Evolutionary conservation across 2,113 vertebrate genomes (phyloP), one percentile per base, ranked within the genome.

Genomic region (Rhodinocichla rosea): DNA sequence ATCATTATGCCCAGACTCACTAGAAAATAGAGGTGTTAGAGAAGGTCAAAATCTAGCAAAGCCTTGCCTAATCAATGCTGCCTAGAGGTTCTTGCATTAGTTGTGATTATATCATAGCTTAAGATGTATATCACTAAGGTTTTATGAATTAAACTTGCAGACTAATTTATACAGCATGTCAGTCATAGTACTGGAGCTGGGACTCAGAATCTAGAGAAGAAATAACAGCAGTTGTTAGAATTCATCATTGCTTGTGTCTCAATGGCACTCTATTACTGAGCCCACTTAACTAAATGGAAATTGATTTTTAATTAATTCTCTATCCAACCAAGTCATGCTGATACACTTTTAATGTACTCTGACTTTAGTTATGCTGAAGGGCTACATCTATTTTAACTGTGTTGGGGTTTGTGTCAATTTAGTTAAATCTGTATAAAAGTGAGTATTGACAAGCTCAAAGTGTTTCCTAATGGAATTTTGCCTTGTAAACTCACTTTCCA

Each of bases 251-350:
- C 30, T 86, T 81, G 5, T 80, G 26, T 63, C 28, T 77, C 33
- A 19, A 39, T 69, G 60, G 30, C 56, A 53, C 52, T 44, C 75
- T 77, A 11, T 91, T 81, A 60, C 44, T 75, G 82, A 87, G 71
- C 44, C 47, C 75, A 68, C 89, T 95, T 86, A 79, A 93, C 82
- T 70, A 81, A 96, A 86, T 92, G 79, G 63, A 9, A 92, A 93
- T 94, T 80, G 92, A 94, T 94, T 94, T 94, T 94, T 87, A 67
- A 56, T 90, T 96, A 75, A 93, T 90, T 88, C 68, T 30, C 77
- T 68, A 22, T 67, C 40, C 76, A 80, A 56, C 64, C 39, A 78
- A 95, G 60, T 86, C 59, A 53, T 83, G 59, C 75, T 77, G 68
- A 78, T 93, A 71, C 17, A 63, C 47, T 75, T 95, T 64, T 81